phyloP scores from a whole-genome alignment of 2,888 invertebrate genomes.

The Xestia sexstrigata region DNA sequence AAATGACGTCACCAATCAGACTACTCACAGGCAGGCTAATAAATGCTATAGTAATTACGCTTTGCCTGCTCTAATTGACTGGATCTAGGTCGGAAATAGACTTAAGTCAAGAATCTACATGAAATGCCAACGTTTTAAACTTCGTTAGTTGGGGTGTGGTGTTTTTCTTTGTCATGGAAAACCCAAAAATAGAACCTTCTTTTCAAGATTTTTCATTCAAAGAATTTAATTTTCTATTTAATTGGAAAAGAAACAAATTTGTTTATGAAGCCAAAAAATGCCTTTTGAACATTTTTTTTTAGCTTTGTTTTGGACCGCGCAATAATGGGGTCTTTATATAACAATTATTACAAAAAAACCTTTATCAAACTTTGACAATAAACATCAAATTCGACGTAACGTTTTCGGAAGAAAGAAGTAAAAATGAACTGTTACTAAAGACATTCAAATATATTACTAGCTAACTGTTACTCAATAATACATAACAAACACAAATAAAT shows the following conservation, averaged over 20 bases:
- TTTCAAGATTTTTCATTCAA: neutral
- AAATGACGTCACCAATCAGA: slow-evolving; percentile 35
- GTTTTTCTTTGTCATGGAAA: neutral
- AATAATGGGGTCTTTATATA: slow-evolving; percentile 1
- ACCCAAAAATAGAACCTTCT: neutral
- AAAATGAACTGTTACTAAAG: neutral
- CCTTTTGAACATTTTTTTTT: neutral
- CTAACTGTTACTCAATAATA: neutral
- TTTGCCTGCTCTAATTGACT: slow-evolving; percentile 14
- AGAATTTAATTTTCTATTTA: neutral
- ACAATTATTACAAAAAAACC: neutral
- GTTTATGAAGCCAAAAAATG: neutral
- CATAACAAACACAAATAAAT: neutral
- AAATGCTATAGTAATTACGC: slow-evolving; percentile 29
- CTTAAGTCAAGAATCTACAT: slow-evolving; percentile 22
- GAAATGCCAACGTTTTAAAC: slow-evolving; percentile 7
- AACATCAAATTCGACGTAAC: neutral
- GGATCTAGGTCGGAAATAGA: slow-evolving; percentile 37
- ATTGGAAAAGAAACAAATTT: neutral
- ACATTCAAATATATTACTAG: too few relatives aligned
- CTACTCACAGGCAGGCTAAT: slow-evolving; percentile 2
- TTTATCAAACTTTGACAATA: neutral
- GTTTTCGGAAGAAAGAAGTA: neutral
- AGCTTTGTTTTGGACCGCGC: neutral
- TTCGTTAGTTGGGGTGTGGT: neutral